A percentile compares a stretch with the other conserved stretches of the same genome.
Conservation (phyloP, 2,888 invertebrate genomes). For the Psylliodes chrysocephalus region DNA sequence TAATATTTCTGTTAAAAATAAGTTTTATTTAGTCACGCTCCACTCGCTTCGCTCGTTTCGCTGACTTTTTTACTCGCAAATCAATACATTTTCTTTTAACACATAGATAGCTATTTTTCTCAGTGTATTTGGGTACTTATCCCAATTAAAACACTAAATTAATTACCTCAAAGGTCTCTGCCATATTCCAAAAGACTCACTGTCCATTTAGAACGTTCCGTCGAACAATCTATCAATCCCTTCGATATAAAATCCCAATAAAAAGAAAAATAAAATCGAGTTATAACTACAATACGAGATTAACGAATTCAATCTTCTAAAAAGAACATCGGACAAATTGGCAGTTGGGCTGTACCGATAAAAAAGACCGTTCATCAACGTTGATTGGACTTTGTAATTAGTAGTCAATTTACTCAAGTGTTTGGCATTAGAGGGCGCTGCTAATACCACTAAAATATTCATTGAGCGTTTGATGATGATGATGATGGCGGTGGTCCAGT, state of each 20-base stretch:
- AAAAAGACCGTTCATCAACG: slow-evolving; percentile 23
- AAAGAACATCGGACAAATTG: not conserved
- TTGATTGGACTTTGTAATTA: slow-evolving; percentile 26
- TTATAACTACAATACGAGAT: slow-evolving; percentile 10
- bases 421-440: not conserved
- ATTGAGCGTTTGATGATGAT: not conserved
- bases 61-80: too few species aligned
- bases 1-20: too few species aligned
- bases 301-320: not conserved
- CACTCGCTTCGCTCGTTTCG: too few species aligned
- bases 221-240: slow-evolving; percentile 1
- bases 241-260: not conserved
- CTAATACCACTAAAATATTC: slow-evolving; percentile 12
- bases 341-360: not conserved
- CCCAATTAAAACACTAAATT: too few species aligned
- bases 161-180: too few species aligned
- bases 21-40: too few species aligned
- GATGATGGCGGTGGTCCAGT: not conserved
- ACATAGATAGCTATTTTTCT: too few species aligned
- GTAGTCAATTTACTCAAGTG: slow-evolving; percentile 10
- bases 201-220: not conserved
- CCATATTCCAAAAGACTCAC: too few species aligned
- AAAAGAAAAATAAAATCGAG: not conserved
- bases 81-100: too few species aligned
- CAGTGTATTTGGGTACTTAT: too few species aligned